phyloP scores from a whole-genome alignment of 1,140 invertebrate species.

The Trinorchestia longiramus region DNA sequence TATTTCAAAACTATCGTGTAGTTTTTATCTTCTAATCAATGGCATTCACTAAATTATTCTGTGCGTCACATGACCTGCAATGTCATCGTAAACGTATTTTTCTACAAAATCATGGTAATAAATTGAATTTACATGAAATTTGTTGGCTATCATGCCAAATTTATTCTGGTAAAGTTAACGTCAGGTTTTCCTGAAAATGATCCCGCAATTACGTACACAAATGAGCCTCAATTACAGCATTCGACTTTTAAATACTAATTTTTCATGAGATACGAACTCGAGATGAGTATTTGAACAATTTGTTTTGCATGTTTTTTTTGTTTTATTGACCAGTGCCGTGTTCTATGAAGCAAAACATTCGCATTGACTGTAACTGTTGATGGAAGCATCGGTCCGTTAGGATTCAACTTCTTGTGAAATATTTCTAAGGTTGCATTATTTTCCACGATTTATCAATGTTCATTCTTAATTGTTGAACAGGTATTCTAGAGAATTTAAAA shows the following conservation, averaged over 20 bases:
- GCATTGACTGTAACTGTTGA: background rate
- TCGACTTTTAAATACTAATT: background rate
- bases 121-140: background rate
- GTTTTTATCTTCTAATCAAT: background rate
- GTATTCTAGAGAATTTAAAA: background rate
- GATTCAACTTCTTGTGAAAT: background rate
- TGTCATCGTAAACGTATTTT: background rate
- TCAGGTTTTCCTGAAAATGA: background rate
- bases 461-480: background rate
- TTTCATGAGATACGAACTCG: background rate
- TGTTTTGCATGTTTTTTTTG: background rate
- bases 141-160: background rate
- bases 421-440: background rate
- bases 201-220: background rate
- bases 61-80: background rate
- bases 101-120: background rate
- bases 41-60: background rate
- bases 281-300: background rate
- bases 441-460: background rate
- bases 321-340: background rate
- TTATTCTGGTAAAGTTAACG: background rate
- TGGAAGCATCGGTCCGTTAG: background rate
- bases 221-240: background rate
- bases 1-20: background rate
- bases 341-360: background rate